Conservation (phyloP, 2,113 vertebrate species). For the Macquaria ambigua region DNA sequence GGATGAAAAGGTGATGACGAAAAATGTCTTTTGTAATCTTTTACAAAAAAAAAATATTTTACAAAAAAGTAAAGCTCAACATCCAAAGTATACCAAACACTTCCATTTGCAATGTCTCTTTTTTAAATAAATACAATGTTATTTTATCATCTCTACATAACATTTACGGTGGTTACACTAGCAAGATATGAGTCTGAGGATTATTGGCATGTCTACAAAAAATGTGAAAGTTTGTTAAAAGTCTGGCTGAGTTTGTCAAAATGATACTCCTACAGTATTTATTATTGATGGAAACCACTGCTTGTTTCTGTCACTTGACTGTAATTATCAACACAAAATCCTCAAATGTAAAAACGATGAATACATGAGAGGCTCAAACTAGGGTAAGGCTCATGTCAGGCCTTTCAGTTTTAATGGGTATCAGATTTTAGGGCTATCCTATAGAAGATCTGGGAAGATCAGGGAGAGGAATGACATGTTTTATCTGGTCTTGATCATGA, state of each 20-base stretch:
- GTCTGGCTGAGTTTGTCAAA: conserved; percentile 8
- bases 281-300: conserved; percentile 22
- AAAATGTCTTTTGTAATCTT: conserved; percentile 9
- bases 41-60: no score
- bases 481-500: conserved; percentile 54
- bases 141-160: background rate
- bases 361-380: conserved; percentile 20
- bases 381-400: conserved; percentile 5
- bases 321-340: conserved; percentile 25
- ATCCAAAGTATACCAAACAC: background rate
- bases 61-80: background rate
- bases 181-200: background rate
- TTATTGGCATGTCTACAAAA: background rate
- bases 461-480: conserved; percentile 31
- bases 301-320: conserved; percentile 16
- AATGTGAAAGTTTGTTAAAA: conserved; percentile 3
- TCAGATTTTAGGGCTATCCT: conserved; percentile 19
- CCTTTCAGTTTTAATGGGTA: conserved; percentile 24
- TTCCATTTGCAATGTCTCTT: background rate
- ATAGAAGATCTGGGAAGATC: conserved; percentile 29
- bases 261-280: conserved; percentile 6
- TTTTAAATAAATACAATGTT: background rate
- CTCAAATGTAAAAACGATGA: conserved; percentile 6
- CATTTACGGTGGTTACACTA: background rate
- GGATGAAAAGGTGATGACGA: conserved; percentile 15